Evolutionary conservation across 2,888 invertebrate species (phyloP), one percentile per base, ranked within the genome.

Genomic region (Argyresthia goedartella): DNA sequence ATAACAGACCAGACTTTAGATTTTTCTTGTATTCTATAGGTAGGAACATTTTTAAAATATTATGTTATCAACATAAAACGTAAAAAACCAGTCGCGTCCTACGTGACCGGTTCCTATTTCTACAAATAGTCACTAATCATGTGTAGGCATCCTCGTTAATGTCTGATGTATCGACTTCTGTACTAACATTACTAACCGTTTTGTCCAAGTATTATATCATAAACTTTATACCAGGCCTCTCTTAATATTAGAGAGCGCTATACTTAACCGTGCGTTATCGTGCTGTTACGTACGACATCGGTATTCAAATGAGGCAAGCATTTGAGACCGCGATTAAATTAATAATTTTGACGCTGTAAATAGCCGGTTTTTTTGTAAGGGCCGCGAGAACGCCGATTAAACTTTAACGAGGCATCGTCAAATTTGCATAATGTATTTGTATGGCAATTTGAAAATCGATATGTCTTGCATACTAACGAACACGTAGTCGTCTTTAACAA

Each of bases 311-410:
- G 65, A 68, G 65, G 57, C 52, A 58, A 50, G 55, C 55, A 62
- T 64, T 65, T 63, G 48, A 35, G 36, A 59, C 67, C 67, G 69
- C 66, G 73, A 73, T 78, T 67, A 76, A 73, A 78, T 76, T 79
- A 75, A 76, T 78, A 77, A 81, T 72, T 74, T 76, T 75, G 71
- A 74, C 76, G 63, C 69, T 62, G 66, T 66, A 73, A 75, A 79
- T 70, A 68, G 66, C 62, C 73, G 74, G 11, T 80, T 81, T 81
- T 82, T 81, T 78, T 77, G 76, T 75, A 72, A 67, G 61, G 62
- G 66, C 63, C 65, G 71, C 69, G 74, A 73, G 76, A 73, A 72
- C 25, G 67, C 54, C 73, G 72, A 78, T 81, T 76, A 76, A 71
- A 66, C 66, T 71, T 62, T 77, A 76, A 76, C 75, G 67, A 73